A percentile compares a stretch with the other conserved stretches of the same genome.
phyloP scores from a whole-genome alignment of 2,888 invertebrate genomes.

The Drosophila parthenogenetica region DNA sequence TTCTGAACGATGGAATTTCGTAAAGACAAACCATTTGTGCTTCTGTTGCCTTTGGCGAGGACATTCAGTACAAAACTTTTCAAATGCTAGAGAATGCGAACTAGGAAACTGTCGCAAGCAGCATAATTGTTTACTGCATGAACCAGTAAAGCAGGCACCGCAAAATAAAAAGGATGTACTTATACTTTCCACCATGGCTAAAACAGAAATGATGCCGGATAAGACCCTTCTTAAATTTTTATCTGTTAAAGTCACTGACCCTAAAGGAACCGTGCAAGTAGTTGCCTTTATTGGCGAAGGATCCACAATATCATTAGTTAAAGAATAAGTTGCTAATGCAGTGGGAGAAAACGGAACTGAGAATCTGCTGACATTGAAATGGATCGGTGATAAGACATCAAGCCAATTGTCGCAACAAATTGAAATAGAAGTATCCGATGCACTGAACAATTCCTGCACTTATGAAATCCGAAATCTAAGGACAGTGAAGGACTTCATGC shows the following conservation, averaged over 20 bases:
- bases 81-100: not conserved
- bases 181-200: no score
- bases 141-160: not conserved
- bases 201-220: not conserved
- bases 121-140: not conserved
- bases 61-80: not conserved
- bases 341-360: not conserved
- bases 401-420: not conserved
- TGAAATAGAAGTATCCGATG: not conserved
- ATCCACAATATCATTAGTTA: conserved; percentile 1
- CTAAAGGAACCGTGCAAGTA: not conserved
- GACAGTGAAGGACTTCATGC: not conserved
- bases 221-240: not conserved
- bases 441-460: not conserved
- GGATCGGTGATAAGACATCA: not conserved
- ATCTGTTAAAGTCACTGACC: not conserved
- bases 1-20: not conserved
- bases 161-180: not conserved
- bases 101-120: not conserved
- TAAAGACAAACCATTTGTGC: not conserved
- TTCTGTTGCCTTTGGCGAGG: no score
- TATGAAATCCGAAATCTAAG: not conserved
- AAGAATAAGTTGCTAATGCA: not conserved
- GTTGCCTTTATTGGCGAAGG: conserved; percentile 1
- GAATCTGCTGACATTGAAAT: not conserved